These are phyloP conservation scores for Isaurus tuberculatus DNA, from an alignment of 92 coral and sea anemone species.

Conservation along the genomic window DNA sequence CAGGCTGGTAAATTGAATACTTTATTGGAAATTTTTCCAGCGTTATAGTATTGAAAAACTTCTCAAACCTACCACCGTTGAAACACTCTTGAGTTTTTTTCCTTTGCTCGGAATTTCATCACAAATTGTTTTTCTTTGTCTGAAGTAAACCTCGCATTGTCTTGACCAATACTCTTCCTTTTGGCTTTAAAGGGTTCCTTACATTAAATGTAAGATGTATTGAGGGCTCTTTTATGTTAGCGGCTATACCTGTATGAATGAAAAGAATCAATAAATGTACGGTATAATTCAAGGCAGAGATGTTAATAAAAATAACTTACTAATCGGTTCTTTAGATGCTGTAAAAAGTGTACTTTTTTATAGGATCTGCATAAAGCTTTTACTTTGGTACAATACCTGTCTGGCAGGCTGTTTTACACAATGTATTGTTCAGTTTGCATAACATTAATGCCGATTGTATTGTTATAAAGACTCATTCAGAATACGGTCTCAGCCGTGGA, in stretches of 20 bases:
- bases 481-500: neutral
- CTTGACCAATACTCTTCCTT: neutral
- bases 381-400: neutral
- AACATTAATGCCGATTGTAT: neutral
- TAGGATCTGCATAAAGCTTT: neutral
- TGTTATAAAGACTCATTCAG: neutral
- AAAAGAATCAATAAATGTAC: neutral
- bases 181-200: neutral
- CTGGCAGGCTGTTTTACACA: neutral
- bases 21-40: neutral
- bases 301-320: neutral
- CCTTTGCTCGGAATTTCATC: neutral
- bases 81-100: neutral
- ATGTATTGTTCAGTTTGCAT: neutral
- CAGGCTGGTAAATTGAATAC: neutral
- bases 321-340: neutral
- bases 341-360: neutral
- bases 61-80: neutral
- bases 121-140: neutral
- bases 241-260: neutral
- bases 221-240: neutral
- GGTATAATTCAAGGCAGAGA: neutral
- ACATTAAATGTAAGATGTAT: neutral
- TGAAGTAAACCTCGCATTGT: neutral
- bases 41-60: neutral